These are phyloP conservation scores for Takifugu rubripes DNA, from an alignment of 2,797 vertebrate species.

Conservation along the genomic window DNA sequence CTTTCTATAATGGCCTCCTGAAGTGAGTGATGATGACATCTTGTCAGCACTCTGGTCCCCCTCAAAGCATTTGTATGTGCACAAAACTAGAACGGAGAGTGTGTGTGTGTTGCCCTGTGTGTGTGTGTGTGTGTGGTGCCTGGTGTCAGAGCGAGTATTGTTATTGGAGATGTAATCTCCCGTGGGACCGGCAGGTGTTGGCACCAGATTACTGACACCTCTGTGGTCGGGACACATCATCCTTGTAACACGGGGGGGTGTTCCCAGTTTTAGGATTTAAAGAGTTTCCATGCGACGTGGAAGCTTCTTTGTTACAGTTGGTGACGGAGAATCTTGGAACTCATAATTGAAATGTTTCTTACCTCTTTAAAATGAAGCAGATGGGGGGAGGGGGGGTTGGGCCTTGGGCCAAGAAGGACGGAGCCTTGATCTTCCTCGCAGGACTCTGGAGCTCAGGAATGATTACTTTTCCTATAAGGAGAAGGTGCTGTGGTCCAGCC, in stretches of 20 bases:
- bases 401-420: slow-evolving; percentile 60
- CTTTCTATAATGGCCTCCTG: slow-evolving; percentile 70
- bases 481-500: slow-evolving; percentile 76
- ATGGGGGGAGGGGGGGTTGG: slow-evolving; percentile 27
- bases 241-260: slow-evolving; percentile 13
- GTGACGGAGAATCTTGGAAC: background rate
- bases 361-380: slow-evolving; percentile 2
- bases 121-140: slow-evolving; percentile 52
- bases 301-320: background rate
- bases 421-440: slow-evolving; percentile 64
- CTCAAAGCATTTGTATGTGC: slow-evolving; percentile 52
- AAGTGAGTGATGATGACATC: slow-evolving; percentile 76
- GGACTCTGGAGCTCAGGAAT: slow-evolving; percentile 66
- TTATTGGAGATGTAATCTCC: slow-evolving; percentile 48
- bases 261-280: background rate
- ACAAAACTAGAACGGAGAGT: slow-evolving; percentile 27
- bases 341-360: no score
- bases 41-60: slow-evolving; percentile 55
- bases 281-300: background rate
- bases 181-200: slow-evolving; percentile 68
- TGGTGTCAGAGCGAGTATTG: slow-evolving; percentile 58
- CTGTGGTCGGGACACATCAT: slow-evolving; percentile 52
- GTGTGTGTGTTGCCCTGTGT: slow-evolving; percentile 8
- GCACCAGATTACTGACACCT: slow-evolving; percentile 68
- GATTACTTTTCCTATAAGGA: slow-evolving; percentile 64